Percentiles rank a stretch among this genome's conserved stretches.
Conservation (phyloP, 2,113 vertebrate species). For the Helogale parvula region DNA sequence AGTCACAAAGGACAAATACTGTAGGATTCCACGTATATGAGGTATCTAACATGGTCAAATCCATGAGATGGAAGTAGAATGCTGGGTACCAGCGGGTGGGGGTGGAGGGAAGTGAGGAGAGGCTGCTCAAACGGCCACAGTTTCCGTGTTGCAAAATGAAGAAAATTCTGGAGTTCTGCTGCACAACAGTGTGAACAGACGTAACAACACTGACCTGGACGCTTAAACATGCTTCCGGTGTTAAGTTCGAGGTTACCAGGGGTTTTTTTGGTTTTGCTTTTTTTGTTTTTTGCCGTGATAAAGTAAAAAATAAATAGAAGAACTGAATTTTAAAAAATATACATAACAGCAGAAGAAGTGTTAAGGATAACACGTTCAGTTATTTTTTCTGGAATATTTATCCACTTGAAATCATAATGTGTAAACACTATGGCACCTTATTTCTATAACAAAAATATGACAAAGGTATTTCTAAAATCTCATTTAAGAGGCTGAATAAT, state of each 20-base stretch:
- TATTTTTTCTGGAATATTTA: neutral
- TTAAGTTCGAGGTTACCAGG: neutral
- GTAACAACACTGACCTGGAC: neutral
- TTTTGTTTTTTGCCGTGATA: neutral
- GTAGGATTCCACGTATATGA: neutral
- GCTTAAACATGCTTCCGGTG: neutral
- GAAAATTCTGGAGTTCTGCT: neutral
- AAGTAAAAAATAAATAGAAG: neutral
- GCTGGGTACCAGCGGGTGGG: neutral
- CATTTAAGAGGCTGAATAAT: neutral
- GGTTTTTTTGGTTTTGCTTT: neutral
- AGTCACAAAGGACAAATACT: neutral
- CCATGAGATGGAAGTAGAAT: neutral
- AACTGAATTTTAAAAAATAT: neutral
- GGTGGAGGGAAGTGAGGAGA: neutral
- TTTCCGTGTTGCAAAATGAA: neutral
- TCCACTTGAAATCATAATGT: neutral
- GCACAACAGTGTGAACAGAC: neutral
- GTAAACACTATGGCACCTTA: neutral
- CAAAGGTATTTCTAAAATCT: neutral
- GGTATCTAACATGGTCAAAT: neutral
- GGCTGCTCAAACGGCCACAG: neutral
- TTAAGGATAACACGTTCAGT: neutral
- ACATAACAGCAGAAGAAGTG: neutral
- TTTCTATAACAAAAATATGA: neutral